Evolutionary conservation across 2,113 vertebrate species (phyloP).

Genomic region (Lethenteron camtschaticum): DNA sequence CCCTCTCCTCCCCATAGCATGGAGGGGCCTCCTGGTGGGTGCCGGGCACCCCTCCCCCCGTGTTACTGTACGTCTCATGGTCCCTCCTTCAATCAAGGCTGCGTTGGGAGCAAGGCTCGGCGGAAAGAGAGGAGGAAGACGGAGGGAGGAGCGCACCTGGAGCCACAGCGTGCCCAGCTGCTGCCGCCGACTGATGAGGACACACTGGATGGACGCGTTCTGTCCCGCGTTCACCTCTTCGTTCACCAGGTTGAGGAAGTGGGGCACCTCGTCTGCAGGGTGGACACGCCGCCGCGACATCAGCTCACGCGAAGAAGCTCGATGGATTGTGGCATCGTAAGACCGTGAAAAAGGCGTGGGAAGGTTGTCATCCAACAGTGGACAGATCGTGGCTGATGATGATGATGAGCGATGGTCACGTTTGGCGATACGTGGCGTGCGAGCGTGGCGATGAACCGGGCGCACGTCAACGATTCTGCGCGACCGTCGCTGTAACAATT

Average conservation of each 20-base stretch:
- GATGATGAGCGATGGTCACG: background rate
- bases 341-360: background rate
- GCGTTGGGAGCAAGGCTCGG: background rate
- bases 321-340: background rate
- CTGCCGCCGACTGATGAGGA: background rate
- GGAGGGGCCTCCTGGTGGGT: background rate
- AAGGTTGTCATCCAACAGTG: background rate
- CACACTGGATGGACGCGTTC: constrained; percentile 1
- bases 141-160: background rate
- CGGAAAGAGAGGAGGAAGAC: background rate
- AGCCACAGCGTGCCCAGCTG: constrained; percentile 1
- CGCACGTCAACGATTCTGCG: too few species aligned
- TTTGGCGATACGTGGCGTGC: background rate
- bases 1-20: background rate
- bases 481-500: too few species aligned
- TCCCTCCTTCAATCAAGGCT: background rate
- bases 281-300: background rate
- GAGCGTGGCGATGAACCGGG: too few species aligned
- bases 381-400: background rate
- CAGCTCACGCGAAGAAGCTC: background rate
- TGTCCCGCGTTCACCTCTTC: constrained; percentile 4
- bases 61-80: background rate
- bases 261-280: background rate
- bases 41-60: background rate
- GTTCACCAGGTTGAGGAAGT: background rate